Percentiles rank a stretch among this genome's conserved stretches.
These are phyloP conservation scores for Odontesthes bonariensis DNA, from an alignment of 2,113 vertebrate genomes.

Conservation along the genomic window DNA sequence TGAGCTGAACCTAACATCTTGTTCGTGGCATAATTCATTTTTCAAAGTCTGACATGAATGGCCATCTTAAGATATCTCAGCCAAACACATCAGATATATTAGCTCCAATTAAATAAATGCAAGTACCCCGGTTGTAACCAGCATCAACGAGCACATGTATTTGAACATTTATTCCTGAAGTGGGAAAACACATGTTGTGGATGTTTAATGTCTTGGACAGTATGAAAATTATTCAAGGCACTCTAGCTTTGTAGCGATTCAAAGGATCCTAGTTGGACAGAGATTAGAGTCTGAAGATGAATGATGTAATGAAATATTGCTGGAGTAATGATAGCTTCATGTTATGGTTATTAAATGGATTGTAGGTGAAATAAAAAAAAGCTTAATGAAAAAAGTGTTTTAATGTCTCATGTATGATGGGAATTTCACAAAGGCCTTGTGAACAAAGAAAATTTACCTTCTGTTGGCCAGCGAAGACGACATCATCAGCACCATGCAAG, in stretches of 20 bases:
- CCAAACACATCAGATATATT: no score
- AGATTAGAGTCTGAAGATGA: constrained; percentile 8
- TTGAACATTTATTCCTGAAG: not conserved
- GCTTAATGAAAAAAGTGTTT: constrained; percentile 21
- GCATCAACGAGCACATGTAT: no score
- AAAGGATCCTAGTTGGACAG: not conserved
- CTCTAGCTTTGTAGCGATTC: not conserved
- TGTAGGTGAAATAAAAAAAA: constrained; percentile 19
- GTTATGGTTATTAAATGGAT: not conserved
- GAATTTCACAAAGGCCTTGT: constrained; percentile 22
- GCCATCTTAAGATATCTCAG: no score
- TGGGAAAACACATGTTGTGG: no score
- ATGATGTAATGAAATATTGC: constrained; percentile 14
- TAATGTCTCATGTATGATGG: constrained; percentile 1
- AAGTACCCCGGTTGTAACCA: no score
- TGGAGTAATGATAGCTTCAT: not conserved
- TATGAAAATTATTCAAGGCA: constrained; percentile 12
- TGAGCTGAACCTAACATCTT: no score
- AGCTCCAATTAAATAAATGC: no score
- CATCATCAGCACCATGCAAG: constrained; percentile 99
- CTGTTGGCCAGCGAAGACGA: constrained; percentile 98
- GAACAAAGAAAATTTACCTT: constrained; percentile 90
- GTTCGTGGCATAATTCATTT: no score
- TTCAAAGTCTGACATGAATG: no score
- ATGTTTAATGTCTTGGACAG: not conserved